Evolutionary conservation across 2,888 invertebrate species (phyloP).

Genomic region (Tetramorium bicarinatum): DNA sequence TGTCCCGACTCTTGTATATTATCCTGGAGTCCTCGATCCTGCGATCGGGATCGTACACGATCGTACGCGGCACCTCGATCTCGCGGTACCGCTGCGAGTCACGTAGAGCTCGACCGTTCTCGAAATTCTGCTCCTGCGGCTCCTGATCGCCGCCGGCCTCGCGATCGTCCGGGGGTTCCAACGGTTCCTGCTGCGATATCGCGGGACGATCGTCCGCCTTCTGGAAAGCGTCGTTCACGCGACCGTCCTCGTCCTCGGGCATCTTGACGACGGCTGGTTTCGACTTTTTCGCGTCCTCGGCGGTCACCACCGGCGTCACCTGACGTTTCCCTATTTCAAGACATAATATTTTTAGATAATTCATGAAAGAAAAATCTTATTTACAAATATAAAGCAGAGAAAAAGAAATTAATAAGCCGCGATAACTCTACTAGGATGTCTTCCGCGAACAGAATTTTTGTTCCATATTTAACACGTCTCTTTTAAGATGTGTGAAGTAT

Average conservation of each 20-base stretch:
- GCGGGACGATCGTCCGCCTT: constrained; percentile 67
- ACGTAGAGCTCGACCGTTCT: constrained; percentile 76
- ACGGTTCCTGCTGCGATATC: constrained; percentile 25
- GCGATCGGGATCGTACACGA: constrained; percentile 66
- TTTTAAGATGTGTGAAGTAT: too few species aligned
- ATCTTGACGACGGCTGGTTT: constrained; percentile 36
- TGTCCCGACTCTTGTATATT: constrained; percentile 80
- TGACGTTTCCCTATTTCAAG: constrained; percentile 63
- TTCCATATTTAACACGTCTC: neutral
- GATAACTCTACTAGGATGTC: neutral
- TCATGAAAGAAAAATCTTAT: neutral
- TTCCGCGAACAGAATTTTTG: neutral
- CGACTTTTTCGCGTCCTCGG: constrained; percentile 75
- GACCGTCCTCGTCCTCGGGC: constrained; percentile 58
- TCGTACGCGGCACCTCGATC: constrained; percentile 55
- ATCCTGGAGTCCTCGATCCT: constrained; percentile 66
- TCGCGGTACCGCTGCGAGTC: constrained; percentile 74
- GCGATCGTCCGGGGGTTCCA: constrained; percentile 27
- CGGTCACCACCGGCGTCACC: constrained; percentile 65
- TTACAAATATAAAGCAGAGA: neutral
- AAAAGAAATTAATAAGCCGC: neutral
- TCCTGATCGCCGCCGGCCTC: constrained; percentile 69
- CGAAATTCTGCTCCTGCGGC: constrained; percentile 80
- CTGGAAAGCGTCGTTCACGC: constrained; percentile 75
- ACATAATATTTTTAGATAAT: neutral